Conservation (phyloP, 2,113 vertebrate genomes). For the Ictidomys tridecemlineatus region DNA sequence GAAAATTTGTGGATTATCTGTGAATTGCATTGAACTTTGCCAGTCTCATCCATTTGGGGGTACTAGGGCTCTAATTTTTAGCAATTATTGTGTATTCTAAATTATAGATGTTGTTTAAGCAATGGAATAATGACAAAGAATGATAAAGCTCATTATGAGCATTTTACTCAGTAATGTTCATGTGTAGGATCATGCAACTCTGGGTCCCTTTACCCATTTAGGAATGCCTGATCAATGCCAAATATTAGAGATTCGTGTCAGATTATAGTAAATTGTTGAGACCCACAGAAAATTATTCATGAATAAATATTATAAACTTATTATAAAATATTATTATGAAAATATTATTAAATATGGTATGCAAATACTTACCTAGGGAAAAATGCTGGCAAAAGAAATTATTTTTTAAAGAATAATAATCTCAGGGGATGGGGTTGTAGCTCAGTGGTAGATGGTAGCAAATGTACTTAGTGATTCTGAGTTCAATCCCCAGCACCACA, state of each 20-base stretch:
- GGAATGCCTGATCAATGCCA: not conserved
- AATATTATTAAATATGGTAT: not conserved
- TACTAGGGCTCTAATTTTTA: conserved; percentile 4
- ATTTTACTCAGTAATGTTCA: not conserved
- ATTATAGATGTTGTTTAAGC: not conserved
- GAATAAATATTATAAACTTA: not conserved
- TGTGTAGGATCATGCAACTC: not conserved
- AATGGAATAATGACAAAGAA: not conserved
- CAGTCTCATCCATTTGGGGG: not conserved
- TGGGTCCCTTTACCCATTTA: not conserved
- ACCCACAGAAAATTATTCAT: not conserved
- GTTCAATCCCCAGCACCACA: not conserved
- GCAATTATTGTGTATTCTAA: conserved; percentile 5
- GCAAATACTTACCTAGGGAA: not conserved
- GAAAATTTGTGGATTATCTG: conserved; percentile 40
- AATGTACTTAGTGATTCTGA: no score
- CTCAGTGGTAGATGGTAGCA: not conserved
- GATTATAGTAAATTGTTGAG: not conserved
- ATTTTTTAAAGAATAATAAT: conserved; percentile 46
- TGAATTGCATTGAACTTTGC: conserved; percentile 56
- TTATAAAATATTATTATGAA: not conserved
- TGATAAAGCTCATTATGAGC: not conserved
- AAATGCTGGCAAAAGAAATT: not conserved
- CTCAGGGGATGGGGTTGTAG: not conserved
- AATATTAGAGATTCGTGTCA: not conserved